Evolutionary conservation across 2,113 vertebrate genomes (phyloP), one percentile per base, ranked within the genome.

Genomic region (human): DNA sequence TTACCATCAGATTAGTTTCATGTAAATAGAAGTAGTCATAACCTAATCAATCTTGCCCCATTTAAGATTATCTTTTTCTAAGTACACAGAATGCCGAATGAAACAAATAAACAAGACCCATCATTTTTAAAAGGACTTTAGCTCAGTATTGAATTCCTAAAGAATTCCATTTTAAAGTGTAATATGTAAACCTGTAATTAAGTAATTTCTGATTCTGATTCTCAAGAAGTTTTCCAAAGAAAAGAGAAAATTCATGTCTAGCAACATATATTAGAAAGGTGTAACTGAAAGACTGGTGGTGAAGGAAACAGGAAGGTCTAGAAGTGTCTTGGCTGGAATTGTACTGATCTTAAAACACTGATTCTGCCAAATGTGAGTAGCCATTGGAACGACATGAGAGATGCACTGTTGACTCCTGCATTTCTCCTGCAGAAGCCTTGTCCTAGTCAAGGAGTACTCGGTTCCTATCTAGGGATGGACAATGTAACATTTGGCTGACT

Each of bases 301-400:
- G 32, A n/a, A 73, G 59, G 17, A 43, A 40, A 8, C 0, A 8
- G 17, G 5, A 3, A 6, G 13, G 5, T 5, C 38, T 57, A 1
- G 3, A 32, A n/a, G 4, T 20, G 1, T 52, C 43, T 22, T 22
- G 0, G 2, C 16, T 9, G 30, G 8, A 27, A 14, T 32, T 4
- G 18, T 3, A 30, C 1, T 83, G 59, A 43, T 14, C 10, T 32
- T n/a, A 55, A 17, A 27, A 59, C 9, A 45, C 18, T 30, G 83
- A 17, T 8, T 22, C 66, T 30, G 5, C 22, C 0, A 75, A 25
- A 3, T n/a, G n/a, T 6, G 3, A 43, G 14, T 2, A 32, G 27
- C 20, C 18, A 8, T 5, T 32, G 8, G 35, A 70, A 50, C 0
- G 2, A 79, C 43, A 35, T 22, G 8, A 2, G 16, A 32, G 73